Evolutionary conservation across 2,888 invertebrate genomes (phyloP).

Genomic region (Liodrosophila aerea): DNA sequence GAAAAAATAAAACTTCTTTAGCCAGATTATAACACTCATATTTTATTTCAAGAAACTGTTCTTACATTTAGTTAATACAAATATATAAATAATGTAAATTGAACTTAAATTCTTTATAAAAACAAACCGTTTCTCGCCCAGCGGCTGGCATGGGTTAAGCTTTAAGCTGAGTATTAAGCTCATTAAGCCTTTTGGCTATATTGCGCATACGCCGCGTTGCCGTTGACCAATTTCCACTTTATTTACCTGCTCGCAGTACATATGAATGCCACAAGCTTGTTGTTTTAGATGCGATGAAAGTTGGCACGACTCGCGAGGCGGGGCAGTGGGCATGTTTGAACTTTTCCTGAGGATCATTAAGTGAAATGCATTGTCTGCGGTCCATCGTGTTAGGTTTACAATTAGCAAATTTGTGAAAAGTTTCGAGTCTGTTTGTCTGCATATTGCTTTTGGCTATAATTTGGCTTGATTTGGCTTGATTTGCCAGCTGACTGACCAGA

Average conservation of each 20-base stretch:
- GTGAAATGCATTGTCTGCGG: conserved; percentile 16
- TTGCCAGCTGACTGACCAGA: conserved; percentile 48
- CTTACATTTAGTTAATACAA: too few species aligned
- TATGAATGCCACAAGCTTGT: conserved; percentile 14
- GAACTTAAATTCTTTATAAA: conserved; percentile 1
- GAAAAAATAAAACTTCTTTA: too few species aligned
- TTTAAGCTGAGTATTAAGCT: conserved; percentile 14
- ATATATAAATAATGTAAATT: not conserved
- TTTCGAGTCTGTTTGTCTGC: conserved; percentile 8
- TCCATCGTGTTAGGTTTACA: conserved; percentile 45
- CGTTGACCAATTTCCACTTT: conserved; percentile 9
- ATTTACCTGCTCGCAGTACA: conserved; percentile 17
- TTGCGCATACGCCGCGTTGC: conserved; percentile 52
- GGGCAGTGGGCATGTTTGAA: not conserved
- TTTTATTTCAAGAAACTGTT: too few species aligned
- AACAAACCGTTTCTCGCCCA: not conserved
- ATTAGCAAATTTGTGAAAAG: conserved; percentile 45
- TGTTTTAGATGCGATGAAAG: not conserved
- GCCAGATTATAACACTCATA: too few species aligned
- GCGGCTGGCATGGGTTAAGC: not conserved
- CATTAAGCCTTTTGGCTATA: conserved; percentile 12
- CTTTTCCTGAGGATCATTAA: conserved; percentile 6
- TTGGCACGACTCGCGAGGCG: not conserved
- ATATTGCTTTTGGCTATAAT: conserved; percentile 59
- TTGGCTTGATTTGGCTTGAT: conserved; percentile 66